phyloP scores from a whole-genome alignment of 1,140 invertebrate genomes.

The Drosophila quadrilineata region DNA sequence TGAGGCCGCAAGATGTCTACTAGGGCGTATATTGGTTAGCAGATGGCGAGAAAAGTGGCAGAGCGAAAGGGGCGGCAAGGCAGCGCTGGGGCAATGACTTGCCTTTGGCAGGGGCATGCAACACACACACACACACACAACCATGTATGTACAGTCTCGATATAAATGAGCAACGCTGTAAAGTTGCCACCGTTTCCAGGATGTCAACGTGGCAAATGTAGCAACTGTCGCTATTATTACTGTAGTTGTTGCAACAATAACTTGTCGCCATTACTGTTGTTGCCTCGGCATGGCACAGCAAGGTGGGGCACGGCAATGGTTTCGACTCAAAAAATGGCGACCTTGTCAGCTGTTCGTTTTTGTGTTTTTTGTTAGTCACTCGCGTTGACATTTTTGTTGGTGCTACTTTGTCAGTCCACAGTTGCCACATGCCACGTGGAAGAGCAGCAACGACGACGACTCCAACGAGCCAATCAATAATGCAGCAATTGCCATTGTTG shows the following conservation, averaged over 20 bases:
- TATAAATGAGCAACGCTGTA: conserved; percentile 71
- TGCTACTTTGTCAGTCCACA: conserved; percentile 31
- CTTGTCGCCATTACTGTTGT: conserved; percentile 32
- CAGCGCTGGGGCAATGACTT: background rate
- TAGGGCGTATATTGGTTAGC: background rate
- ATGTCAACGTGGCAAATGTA: conserved; percentile 56
- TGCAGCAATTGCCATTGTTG: conserved; percentile 10
- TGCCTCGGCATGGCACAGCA: background rate
- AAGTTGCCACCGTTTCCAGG: conserved; percentile 18
- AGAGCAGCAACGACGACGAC: conserved; percentile 20
- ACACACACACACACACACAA: too few species aligned
- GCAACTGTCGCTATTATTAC: conserved; percentile 1
- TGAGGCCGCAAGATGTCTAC: conserved; percentile 32
- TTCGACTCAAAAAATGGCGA: conserved; percentile 39
- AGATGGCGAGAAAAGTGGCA: background rate
- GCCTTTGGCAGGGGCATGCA: conserved; percentile 20
- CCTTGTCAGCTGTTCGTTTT: conserved; percentile 65
- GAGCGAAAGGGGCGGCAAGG: background rate
- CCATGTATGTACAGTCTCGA: conserved; percentile 52
- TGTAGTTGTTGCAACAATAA: conserved; percentile 28
- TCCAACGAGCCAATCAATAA: conserved; percentile 46
- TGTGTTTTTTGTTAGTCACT: too few species aligned
- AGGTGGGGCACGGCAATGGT: background rate
- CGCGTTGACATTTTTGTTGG: conserved; percentile 62
- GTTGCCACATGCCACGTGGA: too few species aligned